Conservation (phyloP, 2,113 vertebrate species). For the Myrmecobius fasciatus region DNA sequence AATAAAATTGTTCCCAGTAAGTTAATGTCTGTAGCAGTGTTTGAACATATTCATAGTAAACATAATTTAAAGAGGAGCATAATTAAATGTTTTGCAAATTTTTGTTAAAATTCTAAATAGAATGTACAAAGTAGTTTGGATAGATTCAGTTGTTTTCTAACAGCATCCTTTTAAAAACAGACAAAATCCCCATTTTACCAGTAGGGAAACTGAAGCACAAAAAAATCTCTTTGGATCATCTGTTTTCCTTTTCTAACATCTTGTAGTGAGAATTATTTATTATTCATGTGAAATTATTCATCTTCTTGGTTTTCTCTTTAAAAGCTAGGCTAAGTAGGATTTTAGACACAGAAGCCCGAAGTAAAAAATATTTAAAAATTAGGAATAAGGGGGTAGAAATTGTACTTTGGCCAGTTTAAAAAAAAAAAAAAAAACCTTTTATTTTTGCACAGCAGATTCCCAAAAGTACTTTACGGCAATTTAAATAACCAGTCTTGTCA, state of each 20-base stretch:
- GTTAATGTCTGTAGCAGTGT: conserved; percentile 25
- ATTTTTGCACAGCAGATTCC: not conserved
- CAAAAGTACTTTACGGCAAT: conserved; percentile 1
- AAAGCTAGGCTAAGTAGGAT: not conserved
- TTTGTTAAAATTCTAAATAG: conserved; percentile 54
- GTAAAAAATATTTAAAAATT: not conserved
- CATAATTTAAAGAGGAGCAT: conserved; percentile 36
- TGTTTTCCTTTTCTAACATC: not conserved
- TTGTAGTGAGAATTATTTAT: not conserved
- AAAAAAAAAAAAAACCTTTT: not conserved
- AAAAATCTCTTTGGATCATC: conserved; percentile 11
- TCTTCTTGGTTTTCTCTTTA: not conserved
- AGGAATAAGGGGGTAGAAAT: not conserved
- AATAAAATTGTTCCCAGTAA: not conserved
- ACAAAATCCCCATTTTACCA: conserved; percentile 2
- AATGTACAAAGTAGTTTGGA: not conserved
- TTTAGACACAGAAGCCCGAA: not conserved
- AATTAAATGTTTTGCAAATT: conserved; percentile 30
- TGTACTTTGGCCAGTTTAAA: not conserved
- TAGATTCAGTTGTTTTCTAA: conserved; percentile 21
- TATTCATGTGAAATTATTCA: not conserved
- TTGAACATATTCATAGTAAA: conserved; percentile 43
- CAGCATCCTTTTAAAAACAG: conserved; percentile 2
- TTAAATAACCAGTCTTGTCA: not conserved
- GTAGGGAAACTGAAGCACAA: conserved; percentile 22